Conservation (phyloP, 2,797 vertebrate species). For the Hydrophis major region DNA sequence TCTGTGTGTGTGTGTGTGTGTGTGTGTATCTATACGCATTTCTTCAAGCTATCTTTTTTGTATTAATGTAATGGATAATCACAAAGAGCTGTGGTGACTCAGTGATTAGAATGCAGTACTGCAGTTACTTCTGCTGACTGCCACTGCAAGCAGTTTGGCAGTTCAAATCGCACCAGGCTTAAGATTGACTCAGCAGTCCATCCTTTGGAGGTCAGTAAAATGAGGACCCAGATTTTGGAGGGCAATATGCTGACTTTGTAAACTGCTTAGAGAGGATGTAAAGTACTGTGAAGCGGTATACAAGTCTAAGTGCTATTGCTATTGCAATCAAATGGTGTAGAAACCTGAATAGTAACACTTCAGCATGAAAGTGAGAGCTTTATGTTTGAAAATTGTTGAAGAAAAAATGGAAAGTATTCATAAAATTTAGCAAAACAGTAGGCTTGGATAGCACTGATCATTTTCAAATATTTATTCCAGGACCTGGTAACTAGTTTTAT, state of each 20-base stretch:
- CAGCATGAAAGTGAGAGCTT: not conserved
- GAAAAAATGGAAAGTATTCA: not conserved
- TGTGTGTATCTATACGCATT: not conserved
- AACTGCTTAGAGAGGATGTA: not conserved
- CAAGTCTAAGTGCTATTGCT: not conserved
- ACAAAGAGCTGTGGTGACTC: too few species aligned
- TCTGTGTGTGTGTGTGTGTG: too few species aligned
- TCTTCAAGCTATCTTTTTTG: not conserved
- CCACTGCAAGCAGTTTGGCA: not conserved
- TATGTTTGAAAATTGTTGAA: not conserved
- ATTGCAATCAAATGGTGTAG: not conserved
- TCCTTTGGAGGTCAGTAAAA: not conserved
- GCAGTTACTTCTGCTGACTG: too few species aligned
- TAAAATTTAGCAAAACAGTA: not conserved
- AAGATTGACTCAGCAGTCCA: not conserved
- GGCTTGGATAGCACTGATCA: not conserved
- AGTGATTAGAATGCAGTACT: too few species aligned
- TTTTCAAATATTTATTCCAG: not conserved
- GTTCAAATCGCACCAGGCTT: not conserved
- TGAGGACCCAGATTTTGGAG: not conserved
- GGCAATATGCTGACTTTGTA: not conserved
- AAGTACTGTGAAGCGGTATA: too few species aligned
- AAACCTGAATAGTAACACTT: not conserved
- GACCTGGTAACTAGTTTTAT: not conserved
- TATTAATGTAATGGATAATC: not conserved